Percentiles rank a stretch among this genome's conserved stretches.
Evolutionary conservation across 2,888 invertebrate species (phyloP).

Genomic region (Trilocha varians): DNA sequence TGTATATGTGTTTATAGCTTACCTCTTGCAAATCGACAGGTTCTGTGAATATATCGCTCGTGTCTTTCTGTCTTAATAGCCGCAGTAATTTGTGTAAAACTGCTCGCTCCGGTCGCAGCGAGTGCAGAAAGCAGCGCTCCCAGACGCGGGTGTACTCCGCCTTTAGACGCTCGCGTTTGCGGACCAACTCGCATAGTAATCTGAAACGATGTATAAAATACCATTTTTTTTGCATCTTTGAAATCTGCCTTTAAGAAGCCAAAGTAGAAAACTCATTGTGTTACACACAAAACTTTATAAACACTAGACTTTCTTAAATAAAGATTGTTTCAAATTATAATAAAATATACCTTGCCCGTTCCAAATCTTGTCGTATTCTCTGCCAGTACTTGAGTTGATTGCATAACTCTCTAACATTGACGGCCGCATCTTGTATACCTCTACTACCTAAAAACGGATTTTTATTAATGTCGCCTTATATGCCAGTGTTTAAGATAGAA

Average conservation of each 20-base stretch:
- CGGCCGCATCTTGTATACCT: conserved; percentile 75
- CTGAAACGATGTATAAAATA: too few species aligned
- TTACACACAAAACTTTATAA: not conserved
- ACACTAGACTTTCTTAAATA: too few species aligned
- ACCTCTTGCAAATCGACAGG: conserved; percentile 91
- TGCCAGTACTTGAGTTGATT: conserved; percentile 95
- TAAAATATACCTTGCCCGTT: conserved; percentile 80
- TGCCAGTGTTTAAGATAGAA: too few species aligned
- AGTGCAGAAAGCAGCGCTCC: conserved; percentile 85
- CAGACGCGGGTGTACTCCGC: conserved; percentile 86
- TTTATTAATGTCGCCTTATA: too few species aligned
- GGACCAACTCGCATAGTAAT: conserved; percentile 89
- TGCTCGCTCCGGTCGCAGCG: conserved; percentile 87
- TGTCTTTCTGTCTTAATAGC: conserved; percentile 83
- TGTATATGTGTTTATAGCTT: conserved; percentile 10
- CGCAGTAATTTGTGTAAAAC: conserved; percentile 85
- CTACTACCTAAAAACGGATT: conserved; percentile 53
- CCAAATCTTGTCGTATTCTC: conserved; percentile 92
- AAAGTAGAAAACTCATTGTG: too few species aligned
- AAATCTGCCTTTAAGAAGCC: too few species aligned
- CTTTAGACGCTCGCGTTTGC: conserved; percentile 96
- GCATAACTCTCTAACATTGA: conserved; percentile 83
- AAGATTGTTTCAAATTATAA: not conserved
- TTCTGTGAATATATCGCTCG: conserved; percentile 90
- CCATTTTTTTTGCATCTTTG: too few species aligned